Evolutionary conservation across 2,888 invertebrate species (phyloP).

Genomic region (Apeira syringaria): DNA sequence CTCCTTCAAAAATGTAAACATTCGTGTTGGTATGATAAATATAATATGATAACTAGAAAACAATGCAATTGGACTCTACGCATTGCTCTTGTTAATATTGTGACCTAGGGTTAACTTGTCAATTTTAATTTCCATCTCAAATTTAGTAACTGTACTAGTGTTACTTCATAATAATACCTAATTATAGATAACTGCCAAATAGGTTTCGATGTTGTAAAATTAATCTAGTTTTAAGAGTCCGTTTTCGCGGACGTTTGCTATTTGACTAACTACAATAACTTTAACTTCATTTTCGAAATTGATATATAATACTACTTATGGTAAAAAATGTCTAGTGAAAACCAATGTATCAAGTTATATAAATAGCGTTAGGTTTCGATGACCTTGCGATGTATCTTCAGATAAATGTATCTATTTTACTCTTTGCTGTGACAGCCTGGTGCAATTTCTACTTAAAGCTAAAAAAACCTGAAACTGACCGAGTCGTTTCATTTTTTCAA

Average conservation of each 20-base stretch:
- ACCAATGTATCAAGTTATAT: constrained; percentile 51
- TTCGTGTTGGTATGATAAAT: no score
- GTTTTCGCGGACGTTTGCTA: constrained; percentile 20
- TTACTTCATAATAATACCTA: constrained; percentile 46
- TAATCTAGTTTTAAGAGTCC: constrained; percentile 32
- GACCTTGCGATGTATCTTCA: constrained; percentile 24
- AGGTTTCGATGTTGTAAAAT: constrained; percentile 74
- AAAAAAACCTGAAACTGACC: constrained; percentile 2
- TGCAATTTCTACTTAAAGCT: constrained; percentile 5
- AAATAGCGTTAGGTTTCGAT: constrained; percentile 45
- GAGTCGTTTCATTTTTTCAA: constrained; percentile 11
- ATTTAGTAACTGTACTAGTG: constrained; percentile 42
- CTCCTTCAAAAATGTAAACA: no score
- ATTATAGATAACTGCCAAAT: constrained; percentile 80
- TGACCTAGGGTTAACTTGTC: constrained; percentile 43
- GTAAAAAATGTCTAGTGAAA: constrained; percentile 55
- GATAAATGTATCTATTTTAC: constrained; percentile 4
- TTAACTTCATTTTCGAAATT: constrained; percentile 31
- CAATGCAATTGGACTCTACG: constrained; percentile 4
- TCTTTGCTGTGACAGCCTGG: constrained; percentile 5
- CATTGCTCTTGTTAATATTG: constrained; percentile 5
- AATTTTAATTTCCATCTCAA: constrained; percentile 63
- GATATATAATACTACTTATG: constrained; percentile 27
- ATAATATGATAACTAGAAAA: no score
- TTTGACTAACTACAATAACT: constrained; percentile 15